Conservation (phyloP, 1,140 invertebrate species). For the Dinoponera quadriceps region DNA sequence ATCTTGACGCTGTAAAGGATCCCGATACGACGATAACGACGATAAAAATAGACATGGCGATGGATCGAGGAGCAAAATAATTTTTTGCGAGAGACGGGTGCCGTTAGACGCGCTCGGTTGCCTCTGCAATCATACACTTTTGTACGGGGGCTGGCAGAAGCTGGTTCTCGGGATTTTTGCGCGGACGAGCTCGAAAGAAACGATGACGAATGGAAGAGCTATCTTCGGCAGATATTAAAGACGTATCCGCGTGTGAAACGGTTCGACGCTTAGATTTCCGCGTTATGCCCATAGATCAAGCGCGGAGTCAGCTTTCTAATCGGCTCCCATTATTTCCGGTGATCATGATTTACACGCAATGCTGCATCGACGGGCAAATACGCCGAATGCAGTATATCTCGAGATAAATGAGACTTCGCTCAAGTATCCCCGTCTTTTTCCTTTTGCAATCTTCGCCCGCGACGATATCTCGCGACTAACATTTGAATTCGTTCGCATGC, state of each 20-base stretch:
- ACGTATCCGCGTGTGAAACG: constrained; percentile 68
- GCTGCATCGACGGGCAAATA: constrained; percentile 63
- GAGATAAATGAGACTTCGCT: constrained; percentile 68
- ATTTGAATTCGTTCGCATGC: constrained; percentile 37
- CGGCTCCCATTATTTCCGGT: constrained; percentile 72
- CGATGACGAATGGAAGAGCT: constrained; percentile 55
- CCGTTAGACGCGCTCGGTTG: constrained; percentile 48
- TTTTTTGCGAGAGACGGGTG: constrained; percentile 19
- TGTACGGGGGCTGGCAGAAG: constrained; percentile 36
- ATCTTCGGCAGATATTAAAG: constrained; percentile 63
- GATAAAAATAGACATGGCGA: constrained; percentile 9
- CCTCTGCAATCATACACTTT: constrained; percentile 44
- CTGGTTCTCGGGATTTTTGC: constrained; percentile 40
- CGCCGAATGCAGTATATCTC: constrained; percentile 53
- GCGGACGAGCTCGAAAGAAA: not conserved
- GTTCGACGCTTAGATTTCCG: constrained; percentile 63
- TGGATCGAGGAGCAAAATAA: constrained; percentile 33
- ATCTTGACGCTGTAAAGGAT: too few species aligned
- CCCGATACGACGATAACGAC: not conserved
- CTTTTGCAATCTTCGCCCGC: constrained; percentile 38
- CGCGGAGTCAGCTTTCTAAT: constrained; percentile 71
- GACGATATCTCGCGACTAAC: constrained; percentile 51
- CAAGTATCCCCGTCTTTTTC: constrained; percentile 31
- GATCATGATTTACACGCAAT: constrained; percentile 70
- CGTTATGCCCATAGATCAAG: constrained; percentile 38